Evolutionary conservation across 1,140 invertebrate species (phyloP).

Genomic region (Heliconius eleuchia): DNA sequence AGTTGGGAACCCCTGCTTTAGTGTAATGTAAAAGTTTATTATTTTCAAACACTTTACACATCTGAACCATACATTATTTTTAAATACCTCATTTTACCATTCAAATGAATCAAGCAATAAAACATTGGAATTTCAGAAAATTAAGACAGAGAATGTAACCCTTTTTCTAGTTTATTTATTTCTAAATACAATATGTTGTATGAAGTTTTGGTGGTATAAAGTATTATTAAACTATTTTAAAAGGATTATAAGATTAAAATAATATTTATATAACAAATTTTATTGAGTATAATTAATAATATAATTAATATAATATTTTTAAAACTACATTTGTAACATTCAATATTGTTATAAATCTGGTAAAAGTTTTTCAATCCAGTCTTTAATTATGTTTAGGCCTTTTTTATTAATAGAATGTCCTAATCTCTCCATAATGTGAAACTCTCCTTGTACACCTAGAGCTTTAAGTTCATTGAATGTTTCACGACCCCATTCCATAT

Average conservation of each 20-base stretch:
- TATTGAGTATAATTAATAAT: neutral
- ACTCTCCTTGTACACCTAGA: slow-evolving; percentile 61
- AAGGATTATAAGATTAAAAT: neutral
- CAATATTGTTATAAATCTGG: slow-evolving; percentile 48
- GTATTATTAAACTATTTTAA: too few species aligned
- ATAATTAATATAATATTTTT: slow-evolving; percentile 1
- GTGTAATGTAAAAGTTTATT: too few species aligned
- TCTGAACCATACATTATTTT: too few species aligned
- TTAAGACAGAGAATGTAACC: too few species aligned
- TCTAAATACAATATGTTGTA: too few species aligned
- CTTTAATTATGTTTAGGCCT: slow-evolving; percentile 58
- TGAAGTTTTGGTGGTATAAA: too few species aligned
- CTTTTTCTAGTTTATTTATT: too few species aligned
- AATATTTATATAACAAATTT: neutral
- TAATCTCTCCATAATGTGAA: slow-evolving; percentile 56
- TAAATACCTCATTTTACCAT: too few species aligned
- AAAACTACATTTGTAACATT: neutral
- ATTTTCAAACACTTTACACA: too few species aligned
- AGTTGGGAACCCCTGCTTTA: too few species aligned
- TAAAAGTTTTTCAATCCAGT: slow-evolving; percentile 61
- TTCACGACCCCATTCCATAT: slow-evolving; percentile 53
- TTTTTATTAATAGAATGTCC: slow-evolving; percentile 67
- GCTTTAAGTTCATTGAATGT: slow-evolving; percentile 56
- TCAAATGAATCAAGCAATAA: too few species aligned
- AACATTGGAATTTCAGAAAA: too few species aligned